These are phyloP conservation scores for Alentia gelatinosa DNA, from an alignment of 2,888 invertebrate genomes.

Conservation along the genomic window DNA sequence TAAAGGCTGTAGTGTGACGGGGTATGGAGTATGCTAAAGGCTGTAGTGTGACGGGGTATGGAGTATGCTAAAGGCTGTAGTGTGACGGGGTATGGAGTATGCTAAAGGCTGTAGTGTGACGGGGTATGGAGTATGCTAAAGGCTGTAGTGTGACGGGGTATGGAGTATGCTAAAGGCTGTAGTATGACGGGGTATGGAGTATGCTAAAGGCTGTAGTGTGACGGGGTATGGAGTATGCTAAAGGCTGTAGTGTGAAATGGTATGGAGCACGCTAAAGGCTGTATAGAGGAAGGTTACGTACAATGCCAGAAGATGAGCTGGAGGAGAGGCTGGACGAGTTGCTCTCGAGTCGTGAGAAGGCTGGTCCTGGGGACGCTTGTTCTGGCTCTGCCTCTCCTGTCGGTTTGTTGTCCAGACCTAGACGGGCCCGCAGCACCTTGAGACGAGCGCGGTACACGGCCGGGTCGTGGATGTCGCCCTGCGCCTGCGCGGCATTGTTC, in stretches of 20 bases:
- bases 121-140: too few species aligned
- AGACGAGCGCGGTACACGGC: constrained; percentile 76
- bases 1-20: too few species aligned
- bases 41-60: too few species aligned
- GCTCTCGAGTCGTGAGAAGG: not conserved
- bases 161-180: too few species aligned
- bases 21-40: too few species aligned
- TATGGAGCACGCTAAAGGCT: not conserved
- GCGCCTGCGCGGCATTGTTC: not conserved
- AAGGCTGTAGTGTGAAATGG: not conserved
- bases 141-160: too few species aligned
- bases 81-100: too few species aligned
- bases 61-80: too few species aligned
- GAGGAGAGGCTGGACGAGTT: constrained; percentile 16
- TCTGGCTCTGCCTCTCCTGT: not conserved
- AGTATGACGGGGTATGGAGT: too few species aligned
- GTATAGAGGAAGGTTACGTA: not conserved
- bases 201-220: too few species aligned
- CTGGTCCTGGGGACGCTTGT: not conserved
- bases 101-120: too few species aligned
- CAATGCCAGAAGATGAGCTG: constrained; percentile 18
- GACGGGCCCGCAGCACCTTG: constrained; percentile 76
- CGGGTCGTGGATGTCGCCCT: constrained; percentile 4
- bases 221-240: too few species aligned
- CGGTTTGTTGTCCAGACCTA: constrained; percentile 74